These are phyloP conservation scores for Rhinophrynus dorsalis DNA, from an alignment of 2,797 vertebrate species.

Conservation along the genomic window DNA sequence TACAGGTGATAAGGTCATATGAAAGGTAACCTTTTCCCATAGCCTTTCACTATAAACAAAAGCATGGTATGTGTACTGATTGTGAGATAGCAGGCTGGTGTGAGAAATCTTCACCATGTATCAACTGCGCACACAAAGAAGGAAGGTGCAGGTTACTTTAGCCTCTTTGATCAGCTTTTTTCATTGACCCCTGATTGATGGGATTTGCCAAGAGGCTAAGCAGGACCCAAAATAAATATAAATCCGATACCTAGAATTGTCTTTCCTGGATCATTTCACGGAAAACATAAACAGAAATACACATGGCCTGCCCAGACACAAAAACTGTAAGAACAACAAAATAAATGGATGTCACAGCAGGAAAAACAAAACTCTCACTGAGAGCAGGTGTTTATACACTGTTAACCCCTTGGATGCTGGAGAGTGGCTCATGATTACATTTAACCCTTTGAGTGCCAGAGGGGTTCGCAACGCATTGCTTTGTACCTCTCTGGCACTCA, in stretches of 20 bases:
- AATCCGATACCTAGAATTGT: neutral
- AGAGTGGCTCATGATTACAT: too few relatives aligned
- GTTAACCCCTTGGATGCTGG: too few relatives aligned
- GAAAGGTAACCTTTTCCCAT: constrained; percentile 11
- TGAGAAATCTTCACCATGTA: constrained; percentile 25
- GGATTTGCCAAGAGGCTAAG: neutral
- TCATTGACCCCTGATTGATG: constrained; percentile 1
- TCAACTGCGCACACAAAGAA: constrained; percentile 26
- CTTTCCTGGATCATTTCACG: neutral
- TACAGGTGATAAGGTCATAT: constrained; percentile 17
- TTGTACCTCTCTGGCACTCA: too few relatives aligned
- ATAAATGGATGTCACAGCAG: too few relatives aligned
- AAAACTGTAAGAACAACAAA: neutral
- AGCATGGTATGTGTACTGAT: constrained; percentile 39
- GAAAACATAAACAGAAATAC: neutral
- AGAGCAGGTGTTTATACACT: too few relatives aligned
- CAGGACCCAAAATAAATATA: neutral
- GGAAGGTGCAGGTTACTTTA: neutral
- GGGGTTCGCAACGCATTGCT: too few relatives aligned
- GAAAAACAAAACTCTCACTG: too few relatives aligned
- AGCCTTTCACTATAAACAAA: constrained; percentile 34
- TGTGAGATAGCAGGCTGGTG: constrained; percentile 50
- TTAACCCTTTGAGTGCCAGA: too few relatives aligned
- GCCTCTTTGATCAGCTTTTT: constrained; percentile 35
- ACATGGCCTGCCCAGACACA: neutral